Evolutionary conservation across 2,113 vertebrate genomes (phyloP).

Genomic region (Arizona elegans): DNA sequence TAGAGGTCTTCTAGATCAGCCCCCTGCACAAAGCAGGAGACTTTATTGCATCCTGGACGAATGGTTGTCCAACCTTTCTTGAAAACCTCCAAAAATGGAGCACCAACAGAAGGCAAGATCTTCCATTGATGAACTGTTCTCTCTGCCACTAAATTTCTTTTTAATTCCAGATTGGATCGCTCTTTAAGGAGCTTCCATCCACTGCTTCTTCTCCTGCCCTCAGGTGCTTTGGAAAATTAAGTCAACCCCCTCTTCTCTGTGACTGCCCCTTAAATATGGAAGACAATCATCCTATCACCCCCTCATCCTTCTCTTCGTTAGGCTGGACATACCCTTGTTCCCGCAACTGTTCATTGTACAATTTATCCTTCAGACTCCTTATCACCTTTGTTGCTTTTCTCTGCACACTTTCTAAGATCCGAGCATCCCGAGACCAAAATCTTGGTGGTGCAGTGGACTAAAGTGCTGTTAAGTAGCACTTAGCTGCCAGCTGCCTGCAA

Average conservation of each 20-base stretch:
- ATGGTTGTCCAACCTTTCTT: too few species aligned
- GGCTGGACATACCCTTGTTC: background rate
- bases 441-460: too few species aligned
- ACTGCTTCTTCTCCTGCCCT: too few species aligned
- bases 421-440: background rate
- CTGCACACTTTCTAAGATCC: background rate
- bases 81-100: too few species aligned
- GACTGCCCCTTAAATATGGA: background rate
- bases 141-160: too few species aligned
- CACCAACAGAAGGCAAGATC: too few species aligned
- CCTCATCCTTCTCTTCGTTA: background rate
- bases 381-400: background rate
- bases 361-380: background rate
- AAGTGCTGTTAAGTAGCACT: too few species aligned
- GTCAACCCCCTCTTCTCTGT: background rate
- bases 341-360: background rate
- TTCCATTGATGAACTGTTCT: too few species aligned
- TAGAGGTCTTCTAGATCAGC: background rate
- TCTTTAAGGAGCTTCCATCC: too few species aligned
- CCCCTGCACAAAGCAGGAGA: background rate
- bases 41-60: background rate
- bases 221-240: background rate
- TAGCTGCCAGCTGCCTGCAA: too few species aligned
- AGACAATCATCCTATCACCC: background rate
- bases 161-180: too few species aligned